Percentiles rank a stretch among this genome's conserved stretches.
Evolutionary conservation across 2,888 invertebrate species (phyloP).

Genomic region (Eupithecia insigniata): DNA sequence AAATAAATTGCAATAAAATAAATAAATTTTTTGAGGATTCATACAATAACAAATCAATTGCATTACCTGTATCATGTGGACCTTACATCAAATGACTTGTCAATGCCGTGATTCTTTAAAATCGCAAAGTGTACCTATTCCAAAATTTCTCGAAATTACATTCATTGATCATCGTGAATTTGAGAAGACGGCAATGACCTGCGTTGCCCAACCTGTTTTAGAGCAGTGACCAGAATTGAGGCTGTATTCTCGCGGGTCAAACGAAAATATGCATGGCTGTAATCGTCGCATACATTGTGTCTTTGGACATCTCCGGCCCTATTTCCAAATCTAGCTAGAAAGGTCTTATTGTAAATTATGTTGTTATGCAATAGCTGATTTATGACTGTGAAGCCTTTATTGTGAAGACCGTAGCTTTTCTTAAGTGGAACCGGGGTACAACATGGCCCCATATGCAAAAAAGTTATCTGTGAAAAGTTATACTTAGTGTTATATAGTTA

Average conservation of each 20-base stretch:
- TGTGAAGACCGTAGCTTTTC: neutral
- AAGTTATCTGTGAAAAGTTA: neutral
- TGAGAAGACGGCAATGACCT: constrained; percentile 16
- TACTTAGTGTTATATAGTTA: neutral
- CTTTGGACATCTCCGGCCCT: constrained; percentile 4
- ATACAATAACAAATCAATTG: neutral
- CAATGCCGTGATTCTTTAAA: neutral
- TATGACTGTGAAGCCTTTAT: neutral
- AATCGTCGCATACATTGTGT: constrained; percentile 22
- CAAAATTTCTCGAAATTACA: neutral
- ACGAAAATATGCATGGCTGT: constrained; percentile 15
- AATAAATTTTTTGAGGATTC: neutral
- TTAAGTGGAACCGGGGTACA: neutral
- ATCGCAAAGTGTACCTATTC: neutral
- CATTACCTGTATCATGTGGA: neutral
- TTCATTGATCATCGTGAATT: constrained; percentile 6
- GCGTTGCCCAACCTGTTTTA: constrained; percentile 22
- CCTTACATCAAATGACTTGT: neutral
- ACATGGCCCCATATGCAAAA: neutral
- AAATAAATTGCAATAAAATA: neutral
- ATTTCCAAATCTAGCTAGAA: constrained; percentile 19
- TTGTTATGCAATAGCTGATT: neutral
- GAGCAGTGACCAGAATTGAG: constrained; percentile 12
- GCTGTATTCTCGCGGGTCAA: constrained; percentile 5
- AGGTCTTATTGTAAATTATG: constrained; percentile 13